Base-by-base conservation (phyloP, 1,140 invertebrate species). In the Drosophila teissieri region DNA sequence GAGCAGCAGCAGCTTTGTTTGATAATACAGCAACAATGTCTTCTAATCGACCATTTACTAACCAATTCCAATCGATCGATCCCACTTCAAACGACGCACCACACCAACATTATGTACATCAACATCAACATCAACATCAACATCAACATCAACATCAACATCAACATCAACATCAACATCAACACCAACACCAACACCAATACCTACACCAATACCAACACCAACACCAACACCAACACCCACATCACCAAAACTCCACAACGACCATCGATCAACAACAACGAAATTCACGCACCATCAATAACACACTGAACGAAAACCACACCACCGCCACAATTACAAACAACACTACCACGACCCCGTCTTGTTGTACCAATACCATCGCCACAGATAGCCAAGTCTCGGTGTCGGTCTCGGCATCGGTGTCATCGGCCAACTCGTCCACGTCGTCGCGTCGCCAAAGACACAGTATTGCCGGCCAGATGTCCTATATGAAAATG, bases 381-480 rank as follows among this genome's bases (percentile, higher is more conserved):
- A 91, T 80, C 82, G 81, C 77, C 73, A 84, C 91, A 92, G 91
- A 92, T 84, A 88, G 75, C 80, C 91, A 80, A 69, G 80, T 83
- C 64, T 78, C 82, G 83, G 73, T 81, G 49, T 85, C 82, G 62
- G 84, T 86, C 62, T 86, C 83, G 75, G 77, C 90, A 55, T 90
- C 90, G 63, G 73, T 76, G 53, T 91, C 90, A 56, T 86, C 90
- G 64, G 91, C 89, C 57, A 85, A 90, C 70, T 80, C 91, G 58
- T 92, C 89, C 44, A 81, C 88, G 51, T 94, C 94, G 93, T 94
- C 94, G 94, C 95, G 95, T 93, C 96, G 96, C 93, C 96, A 97
- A 94, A 95, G 97, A 93, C 97, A 97, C 96, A 97, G 96, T 95
- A 96, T 97, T 94, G 96, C 96, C 93, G 96, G 96, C 94, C 96